Base-by-base conservation (phyloP, 2,888 invertebrate species). In the Shargacucullia verbasci region DNA sequence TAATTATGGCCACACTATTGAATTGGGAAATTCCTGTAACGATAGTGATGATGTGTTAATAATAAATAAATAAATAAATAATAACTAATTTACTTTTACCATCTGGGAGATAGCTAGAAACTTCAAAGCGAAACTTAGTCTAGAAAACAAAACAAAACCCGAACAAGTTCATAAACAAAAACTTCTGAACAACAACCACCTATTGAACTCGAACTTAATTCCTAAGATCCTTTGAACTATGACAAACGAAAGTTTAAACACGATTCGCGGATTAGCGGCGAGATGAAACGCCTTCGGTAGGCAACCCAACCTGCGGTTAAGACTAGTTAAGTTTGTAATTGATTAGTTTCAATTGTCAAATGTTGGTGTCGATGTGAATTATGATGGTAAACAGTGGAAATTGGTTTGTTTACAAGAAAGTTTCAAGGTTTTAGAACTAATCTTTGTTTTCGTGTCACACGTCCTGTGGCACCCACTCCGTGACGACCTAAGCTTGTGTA, bases 241-340 rank as follows among this genome's bases (percentile, higher is more conserved):
- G 72, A 74, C 73, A 72, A 68, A 73, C 67, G 56, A 34, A 70
- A 73, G 78, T 80, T 79, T 70, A 63, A 70, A 72, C 76, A 76
- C 77, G 75, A 72, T 66, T 73, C 66, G 54, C 53, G 75, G 73
- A 80, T 80, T 80, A 79, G 62, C 59, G 65, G 67, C 47, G 56
- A 59, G 70, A 73, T 77, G 74, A 80, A 59, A 71, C 62, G 62
- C 58, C 46, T 59, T 47, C 37, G 31, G 59, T 59, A 29, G 15
- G 34, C 27, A 47, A 41, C 50, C 14, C 33, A 59, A 53, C 53
- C 62, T 66, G 59, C 12, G 74, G 71, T 67, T 41, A 13, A 44
- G 59, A 65, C 50, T 59, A 61, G 47, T 73, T 67, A 53, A 53
- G 37, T 40, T 55, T 13, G 37, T 65, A 69, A 75, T 69, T 72